A percentile compares a stretch with the other conserved stretches of the same genome.
These are phyloP conservation scores for Porites lutea DNA, from an alignment of 64 coral and sea anemone species.

Conservation along the genomic window DNA sequence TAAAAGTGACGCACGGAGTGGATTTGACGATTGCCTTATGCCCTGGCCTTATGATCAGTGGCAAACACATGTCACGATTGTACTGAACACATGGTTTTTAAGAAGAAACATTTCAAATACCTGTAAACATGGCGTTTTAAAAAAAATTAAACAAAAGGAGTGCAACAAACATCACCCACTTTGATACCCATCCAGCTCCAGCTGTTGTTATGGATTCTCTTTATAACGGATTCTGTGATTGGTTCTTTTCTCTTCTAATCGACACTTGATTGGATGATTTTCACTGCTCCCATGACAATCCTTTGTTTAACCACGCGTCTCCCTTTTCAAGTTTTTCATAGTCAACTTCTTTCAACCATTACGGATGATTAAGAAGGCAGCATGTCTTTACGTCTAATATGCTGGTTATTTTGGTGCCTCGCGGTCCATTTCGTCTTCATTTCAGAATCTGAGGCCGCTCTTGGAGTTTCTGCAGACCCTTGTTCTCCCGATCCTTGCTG, in stretches of 20 bases:
- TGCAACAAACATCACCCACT: neutral
- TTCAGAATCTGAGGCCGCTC: constrained; percentile 4
- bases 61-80: constrained; percentile 13
- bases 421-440: constrained; percentile 19
- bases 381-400: neutral
- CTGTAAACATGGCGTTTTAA: neutral
- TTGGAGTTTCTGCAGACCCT: constrained; percentile 7
- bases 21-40: no score
- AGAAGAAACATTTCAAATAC: neutral
- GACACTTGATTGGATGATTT: constrained; percentile 51
- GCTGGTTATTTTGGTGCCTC: neutral
- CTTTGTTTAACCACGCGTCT: constrained; percentile 83
- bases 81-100: constrained; percentile 12
- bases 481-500: constrained; percentile 86
- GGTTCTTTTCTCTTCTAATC: neutral
- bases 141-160: neutral
- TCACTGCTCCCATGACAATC: constrained; percentile 71
- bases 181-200: neutral
- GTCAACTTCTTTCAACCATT: neutral
- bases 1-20: no score
- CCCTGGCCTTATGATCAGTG: neutral
- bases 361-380: neutral
- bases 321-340: constrained; percentile 28
- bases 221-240: neutral
- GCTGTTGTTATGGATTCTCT: neutral